Evolutionary conservation across 2,888 invertebrate species (phyloP).

Genomic region (Deilephila elpenor): DNA sequence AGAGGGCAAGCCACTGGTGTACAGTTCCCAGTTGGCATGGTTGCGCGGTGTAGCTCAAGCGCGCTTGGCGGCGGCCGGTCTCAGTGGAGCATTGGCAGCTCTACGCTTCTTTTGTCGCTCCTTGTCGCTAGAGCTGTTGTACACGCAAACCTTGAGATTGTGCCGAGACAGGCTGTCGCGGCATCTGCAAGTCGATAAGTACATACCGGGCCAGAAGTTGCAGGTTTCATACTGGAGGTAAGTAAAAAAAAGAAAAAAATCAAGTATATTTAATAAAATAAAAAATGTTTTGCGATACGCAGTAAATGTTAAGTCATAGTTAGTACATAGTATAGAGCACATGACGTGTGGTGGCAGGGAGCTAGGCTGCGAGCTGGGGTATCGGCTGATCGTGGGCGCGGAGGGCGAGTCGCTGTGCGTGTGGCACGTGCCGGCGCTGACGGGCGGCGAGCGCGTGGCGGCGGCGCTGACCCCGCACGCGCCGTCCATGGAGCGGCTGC

Average conservation of each 20-base stretch:
- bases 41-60: conserved; percentile 97
- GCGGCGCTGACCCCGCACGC: conserved; percentile 95
- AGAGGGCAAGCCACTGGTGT: conserved; percentile 98
- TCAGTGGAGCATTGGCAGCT: conserved; percentile 87
- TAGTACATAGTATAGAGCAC: not conserved
- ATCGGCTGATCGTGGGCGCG: conserved; percentile 94
- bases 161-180: conserved; percentile 95
- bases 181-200: conserved; percentile 95
- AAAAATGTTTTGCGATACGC: not conserved
- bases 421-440: conserved; percentile 87
- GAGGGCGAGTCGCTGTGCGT: conserved; percentile 84
- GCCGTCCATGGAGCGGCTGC: conserved; percentile 96
- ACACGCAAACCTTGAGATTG: conserved; percentile 94
- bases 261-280: not conserved
- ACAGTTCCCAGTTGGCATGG: conserved; percentile 96
- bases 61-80: conserved; percentile 90
- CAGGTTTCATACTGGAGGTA: conserved; percentile 98
- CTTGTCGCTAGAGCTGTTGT: conserved; percentile 94
- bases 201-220: conserved; percentile 93
- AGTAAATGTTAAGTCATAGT: not conserved
- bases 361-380: conserved; percentile 93
- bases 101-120: conserved; percentile 97
- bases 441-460: conserved; percentile 79
- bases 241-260: conserved; percentile 33
- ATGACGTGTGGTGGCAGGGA: conserved; percentile 73